Evolutionary conservation across 2,113 vertebrate species (phyloP).

Genomic region (Piaya cayana): DNA sequence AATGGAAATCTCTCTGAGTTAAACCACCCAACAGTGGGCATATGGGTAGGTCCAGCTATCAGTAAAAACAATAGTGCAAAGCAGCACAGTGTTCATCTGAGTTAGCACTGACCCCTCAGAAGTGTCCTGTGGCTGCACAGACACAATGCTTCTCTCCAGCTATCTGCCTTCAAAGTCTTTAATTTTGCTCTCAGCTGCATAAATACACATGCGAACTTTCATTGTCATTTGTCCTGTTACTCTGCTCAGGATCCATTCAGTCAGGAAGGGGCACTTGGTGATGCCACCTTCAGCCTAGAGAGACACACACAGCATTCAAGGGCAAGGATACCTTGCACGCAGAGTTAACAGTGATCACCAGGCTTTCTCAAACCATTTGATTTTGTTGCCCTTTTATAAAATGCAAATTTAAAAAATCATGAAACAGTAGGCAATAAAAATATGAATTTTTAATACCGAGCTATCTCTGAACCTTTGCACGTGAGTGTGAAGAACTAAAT

Average conservation of each 20-base stretch:
- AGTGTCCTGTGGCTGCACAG: background rate
- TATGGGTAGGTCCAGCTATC: background rate
- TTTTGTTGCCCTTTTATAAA: constrained; percentile 53
- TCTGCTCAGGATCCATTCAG: rapidly evolving
- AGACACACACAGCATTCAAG: rapidly evolving
- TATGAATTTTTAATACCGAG: constrained; percentile 51
- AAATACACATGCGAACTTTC: background rate
- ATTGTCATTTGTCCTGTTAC: background rate
- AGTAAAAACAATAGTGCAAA: rapidly evolving
- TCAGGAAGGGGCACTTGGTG: rapidly evolving
- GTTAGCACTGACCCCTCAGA: rapidly evolving
- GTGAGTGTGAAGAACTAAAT: background rate
- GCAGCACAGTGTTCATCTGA: background rate
- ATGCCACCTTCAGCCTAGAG: rapidly evolving
- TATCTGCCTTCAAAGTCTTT: background rate
- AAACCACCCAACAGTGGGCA: rapidly evolving
- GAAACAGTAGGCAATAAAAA: constrained; percentile 56
- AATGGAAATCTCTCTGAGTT: background rate
- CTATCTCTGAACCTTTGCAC: background rate
- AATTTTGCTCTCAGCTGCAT: background rate
- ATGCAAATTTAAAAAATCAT: constrained; percentile 45
- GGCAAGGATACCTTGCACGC: background rate
- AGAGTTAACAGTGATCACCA: background rate
- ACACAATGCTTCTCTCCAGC: background rate
- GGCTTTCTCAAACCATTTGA: constrained; percentile 22